Conservation (phyloP, 2,888 invertebrate species). For the Tenthredo distinguenda region DNA sequence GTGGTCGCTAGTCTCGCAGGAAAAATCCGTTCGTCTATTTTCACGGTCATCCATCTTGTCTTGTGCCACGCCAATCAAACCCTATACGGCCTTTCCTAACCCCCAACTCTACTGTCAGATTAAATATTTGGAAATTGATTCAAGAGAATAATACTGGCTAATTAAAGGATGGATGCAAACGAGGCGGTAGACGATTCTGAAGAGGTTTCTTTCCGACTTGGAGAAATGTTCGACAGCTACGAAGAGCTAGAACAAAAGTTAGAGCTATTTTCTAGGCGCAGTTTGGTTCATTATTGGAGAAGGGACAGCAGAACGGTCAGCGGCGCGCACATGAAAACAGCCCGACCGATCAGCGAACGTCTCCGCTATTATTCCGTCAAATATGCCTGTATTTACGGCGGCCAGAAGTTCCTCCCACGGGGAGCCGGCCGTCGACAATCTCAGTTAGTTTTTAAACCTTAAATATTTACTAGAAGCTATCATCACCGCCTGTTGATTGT, state of each 20-base stretch:
- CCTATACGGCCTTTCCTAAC: constrained; percentile 44
- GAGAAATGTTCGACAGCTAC: constrained; percentile 77
- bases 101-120: not conserved
- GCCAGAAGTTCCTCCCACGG: constrained; percentile 76
- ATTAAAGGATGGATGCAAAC: constrained; percentile 63
- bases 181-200: constrained; percentile 62
- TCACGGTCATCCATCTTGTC: constrained; percentile 74
- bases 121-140: not conserved
- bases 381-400: constrained; percentile 78
- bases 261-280: constrained; percentile 75
- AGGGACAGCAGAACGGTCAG: constrained; percentile 78
- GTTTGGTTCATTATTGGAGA: constrained; percentile 78
- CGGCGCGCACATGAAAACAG: constrained; percentile 77
- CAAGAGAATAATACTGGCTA: not conserved
- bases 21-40: constrained; percentile 71
- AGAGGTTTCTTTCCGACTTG: constrained; percentile 74
- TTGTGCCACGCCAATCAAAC: constrained; percentile 76
- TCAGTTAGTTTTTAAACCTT: constrained; percentile 67
- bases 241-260: constrained; percentile 75
- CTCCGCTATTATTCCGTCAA: constrained; percentile 78
- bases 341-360: constrained; percentile 75
- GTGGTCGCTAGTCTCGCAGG: constrained; percentile 64
- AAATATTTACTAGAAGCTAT: not conserved
- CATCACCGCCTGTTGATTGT: not conserved
- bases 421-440: constrained; percentile 75